Base-by-base conservation (phyloP, 2,888 invertebrate genomes). In the Cataglyphis albicans region DNA sequence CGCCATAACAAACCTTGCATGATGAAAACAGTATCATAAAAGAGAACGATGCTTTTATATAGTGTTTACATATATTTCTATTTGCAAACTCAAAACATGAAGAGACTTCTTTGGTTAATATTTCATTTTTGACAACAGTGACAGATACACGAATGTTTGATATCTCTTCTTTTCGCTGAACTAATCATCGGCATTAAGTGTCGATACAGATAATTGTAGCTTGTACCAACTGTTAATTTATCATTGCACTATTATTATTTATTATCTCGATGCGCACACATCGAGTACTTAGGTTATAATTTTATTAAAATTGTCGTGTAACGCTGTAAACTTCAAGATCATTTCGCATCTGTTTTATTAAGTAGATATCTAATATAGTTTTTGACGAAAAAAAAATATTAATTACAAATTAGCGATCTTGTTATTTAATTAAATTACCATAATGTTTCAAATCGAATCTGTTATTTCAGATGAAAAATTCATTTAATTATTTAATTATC, bases 161-260 rank as follows among this genome's bases (percentile, higher is more conserved):
- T 21, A 15, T 55, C 10, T 41, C 15, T 3, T 70, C 18, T 35
- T 32, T 35, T 70, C 29, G 7, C 12, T n/a, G 7, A 35, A 70
- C 1, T 25, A 70, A 35, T 48, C n/a, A 38, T 61, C 44, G n/a
- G 2, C 21, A 15, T 12, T 9, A 57, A 70, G 25, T 44, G n/a
- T 59, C 32, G 12, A 59, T 35, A 38, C 1, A 70, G 12, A 70
- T 65, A 48, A 65, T 29, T 55, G 44, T 29, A 55, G 21, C 32
- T 59, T 32, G 44, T 12, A 65, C 48, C 25, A 57, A 83, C 89
- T 65, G 35, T 84, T 64, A 86, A 88, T 88, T 88, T 88, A 76
- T 81, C 80, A 81, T 87, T 67, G 41, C 72, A 55, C 1, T 65
- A 25, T 52, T 57, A 57, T 59, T 21, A 44, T 59, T 52, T 57